Evolutionary conservation across 2,113 vertebrate species (phyloP).

Genomic region (Rhineura floridana): DNA sequence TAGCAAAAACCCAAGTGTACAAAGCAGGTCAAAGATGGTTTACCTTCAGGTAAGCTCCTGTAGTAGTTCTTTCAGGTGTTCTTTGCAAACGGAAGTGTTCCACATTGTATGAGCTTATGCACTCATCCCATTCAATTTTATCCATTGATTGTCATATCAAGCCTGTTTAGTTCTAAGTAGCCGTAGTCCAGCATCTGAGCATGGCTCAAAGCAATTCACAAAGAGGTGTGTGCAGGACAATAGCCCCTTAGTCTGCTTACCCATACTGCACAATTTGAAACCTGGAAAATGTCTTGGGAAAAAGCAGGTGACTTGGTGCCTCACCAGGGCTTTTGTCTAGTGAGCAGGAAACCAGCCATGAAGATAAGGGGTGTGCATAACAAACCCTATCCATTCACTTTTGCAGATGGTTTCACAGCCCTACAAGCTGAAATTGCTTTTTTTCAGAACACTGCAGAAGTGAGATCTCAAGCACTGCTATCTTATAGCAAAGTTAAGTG

Average conservation of each 20-base stretch:
- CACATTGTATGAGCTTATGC: not conserved
- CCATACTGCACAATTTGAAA: not conserved
- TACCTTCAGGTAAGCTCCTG: not conserved
- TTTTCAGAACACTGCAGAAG: not conserved
- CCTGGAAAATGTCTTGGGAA: not conserved
- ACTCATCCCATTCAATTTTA: not conserved
- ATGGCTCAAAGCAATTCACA: not conserved
- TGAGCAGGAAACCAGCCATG: not conserved
- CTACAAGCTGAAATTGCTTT: not conserved
- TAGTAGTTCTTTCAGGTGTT: not conserved
- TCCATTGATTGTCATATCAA: not conserved
- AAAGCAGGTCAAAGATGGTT: constrained; percentile 39
- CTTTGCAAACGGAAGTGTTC: not conserved
- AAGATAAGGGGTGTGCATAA: not conserved
- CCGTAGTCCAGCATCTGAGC: not conserved
- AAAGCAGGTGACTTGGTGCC: not conserved
- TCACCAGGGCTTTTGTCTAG: not conserved
- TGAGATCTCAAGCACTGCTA: not conserved
- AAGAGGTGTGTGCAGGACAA: not conserved
- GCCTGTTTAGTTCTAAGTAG: not conserved
- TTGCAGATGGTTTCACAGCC: not conserved
- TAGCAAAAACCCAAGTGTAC: constrained; percentile 3
- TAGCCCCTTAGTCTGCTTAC: no score
- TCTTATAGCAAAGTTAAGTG: not conserved
- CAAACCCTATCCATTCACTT: not conserved